Conservation (phyloP, 2,888 invertebrate genomes). For the Eulithis prunata region DNA sequence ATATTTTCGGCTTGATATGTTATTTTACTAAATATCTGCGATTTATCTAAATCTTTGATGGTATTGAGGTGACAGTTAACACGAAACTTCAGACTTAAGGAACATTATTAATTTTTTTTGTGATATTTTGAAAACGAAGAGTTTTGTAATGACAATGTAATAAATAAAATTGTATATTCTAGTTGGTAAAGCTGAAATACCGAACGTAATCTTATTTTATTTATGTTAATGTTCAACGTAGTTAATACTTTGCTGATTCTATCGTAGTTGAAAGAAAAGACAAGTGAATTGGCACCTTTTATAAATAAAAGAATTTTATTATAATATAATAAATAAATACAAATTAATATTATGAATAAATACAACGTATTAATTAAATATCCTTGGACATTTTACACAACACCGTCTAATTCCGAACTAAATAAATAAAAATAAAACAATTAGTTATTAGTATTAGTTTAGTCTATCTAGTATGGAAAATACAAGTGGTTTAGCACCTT, state of each 20-base stretch:
- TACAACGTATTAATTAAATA: no score
- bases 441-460: no score
- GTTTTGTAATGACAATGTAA: slow-evolving; percentile 18
- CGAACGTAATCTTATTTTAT: no score
- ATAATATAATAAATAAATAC: neutral
- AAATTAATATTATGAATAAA: neutral
- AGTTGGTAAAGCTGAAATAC: neutral
- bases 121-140: slow-evolving; percentile 19
- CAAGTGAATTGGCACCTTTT: no score
- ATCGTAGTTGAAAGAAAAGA: no score
- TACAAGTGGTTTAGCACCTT: no score
- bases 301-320: neutral
- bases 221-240: no score
- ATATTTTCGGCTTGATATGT: slow-evolving; percentile 7
- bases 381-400: slow-evolving; percentile 1
- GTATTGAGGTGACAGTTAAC: slow-evolving; percentile 28
- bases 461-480: no score
- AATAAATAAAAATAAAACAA: no score
- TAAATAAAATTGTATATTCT: neutral
- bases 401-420: neutral
- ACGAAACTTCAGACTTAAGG: slow-evolving; percentile 9
- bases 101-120: slow-evolving; percentile 16
- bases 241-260: no score
- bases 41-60: slow-evolving; percentile 35
- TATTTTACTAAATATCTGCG: slow-evolving; percentile 18